Evolutionary conservation across 1,140 invertebrate species (phyloP).

Genomic region (Drosophila trapezifrons): DNA sequence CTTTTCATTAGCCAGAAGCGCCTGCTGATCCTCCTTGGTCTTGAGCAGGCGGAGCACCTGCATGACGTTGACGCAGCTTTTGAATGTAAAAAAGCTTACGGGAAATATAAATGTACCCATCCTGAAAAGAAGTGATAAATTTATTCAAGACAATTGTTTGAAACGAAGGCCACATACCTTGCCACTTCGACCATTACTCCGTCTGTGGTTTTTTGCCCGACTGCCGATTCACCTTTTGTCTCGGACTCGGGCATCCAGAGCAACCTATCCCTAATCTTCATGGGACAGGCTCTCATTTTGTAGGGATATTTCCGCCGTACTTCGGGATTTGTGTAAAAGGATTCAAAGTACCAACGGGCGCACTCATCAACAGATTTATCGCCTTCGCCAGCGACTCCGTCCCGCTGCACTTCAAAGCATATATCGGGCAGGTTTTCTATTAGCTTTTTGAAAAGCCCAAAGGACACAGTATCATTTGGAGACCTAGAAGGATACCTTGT

Average conservation of each 20-base stretch:
- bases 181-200: not conserved
- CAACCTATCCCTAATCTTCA: not conserved
- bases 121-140: not conserved
- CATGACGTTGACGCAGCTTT: not conserved
- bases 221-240: not conserved
- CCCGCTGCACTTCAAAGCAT: not conserved
- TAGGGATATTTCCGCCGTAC: conserved; percentile 1
- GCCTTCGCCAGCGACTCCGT: not conserved
- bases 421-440: conserved; percentile 14
- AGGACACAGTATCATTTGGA: not conserved
- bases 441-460: conserved; percentile 7
- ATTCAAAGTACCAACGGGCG: conserved; percentile 25
- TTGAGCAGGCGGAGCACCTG: not conserved
- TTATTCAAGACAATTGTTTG: not conserved
- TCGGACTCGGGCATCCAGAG: not conserved
- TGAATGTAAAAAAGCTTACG: conserved; percentile 2
- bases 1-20: not conserved
- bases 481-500: not conserved
- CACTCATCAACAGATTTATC: conserved; percentile 24
- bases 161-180: not conserved
- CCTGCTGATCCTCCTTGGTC: not conserved
- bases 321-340: conserved; percentile 12
- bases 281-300: conserved; percentile 2
- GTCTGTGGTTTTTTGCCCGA: too few relatives aligned
- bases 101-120: conserved; percentile 19